Conservation (phyloP, 2,113 vertebrate genomes). For the Mirounga angustirostris region DNA sequence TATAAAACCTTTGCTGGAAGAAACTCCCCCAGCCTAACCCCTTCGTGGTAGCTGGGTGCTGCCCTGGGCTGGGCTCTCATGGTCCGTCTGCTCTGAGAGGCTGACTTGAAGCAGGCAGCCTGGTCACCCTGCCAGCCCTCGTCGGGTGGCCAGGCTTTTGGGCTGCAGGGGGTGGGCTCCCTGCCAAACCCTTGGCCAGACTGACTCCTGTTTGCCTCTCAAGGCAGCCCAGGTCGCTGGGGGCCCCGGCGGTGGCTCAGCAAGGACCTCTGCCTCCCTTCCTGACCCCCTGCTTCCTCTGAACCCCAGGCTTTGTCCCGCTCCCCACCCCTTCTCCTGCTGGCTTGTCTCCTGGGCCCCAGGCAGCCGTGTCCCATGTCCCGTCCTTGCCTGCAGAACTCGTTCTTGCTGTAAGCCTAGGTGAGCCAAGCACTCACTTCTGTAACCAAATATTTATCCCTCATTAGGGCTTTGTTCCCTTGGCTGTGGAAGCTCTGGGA, state of each 20-base stretch:
- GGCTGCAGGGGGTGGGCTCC: background rate
- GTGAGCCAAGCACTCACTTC: conserved; percentile 40
- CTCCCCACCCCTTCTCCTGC: background rate
- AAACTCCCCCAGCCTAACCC: conserved; percentile 40
- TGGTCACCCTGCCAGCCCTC: background rate
- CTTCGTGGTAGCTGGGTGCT: background rate
- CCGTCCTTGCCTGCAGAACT: conserved; percentile 65
- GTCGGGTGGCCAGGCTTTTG: background rate
- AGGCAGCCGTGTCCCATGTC: background rate
- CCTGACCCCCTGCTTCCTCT: background rate
- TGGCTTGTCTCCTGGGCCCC: conserved; percentile 24
- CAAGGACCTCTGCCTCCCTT: background rate
- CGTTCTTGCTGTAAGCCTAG: conserved; percentile 48
- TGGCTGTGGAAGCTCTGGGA: conserved; percentile 62
- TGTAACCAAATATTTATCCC: conserved; percentile 78
- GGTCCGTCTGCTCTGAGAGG: conserved; percentile 50
- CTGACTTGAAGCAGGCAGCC: background rate
- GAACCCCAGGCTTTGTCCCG: background rate
- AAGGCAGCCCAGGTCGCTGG: background rate
- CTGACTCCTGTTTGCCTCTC: background rate
- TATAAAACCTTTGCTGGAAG: conserved; percentile 57
- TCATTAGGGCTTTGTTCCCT: conserved; percentile 55
- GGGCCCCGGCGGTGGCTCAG: background rate
- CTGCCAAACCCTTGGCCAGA: conserved; percentile 29
- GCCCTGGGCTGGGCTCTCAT: background rate